A percentile compares a stretch with the other conserved stretches of the same genome.
Evolutionary conservation across 2,888 invertebrate genomes (phyloP).

Genomic region (Neoascia interrupta): DNA sequence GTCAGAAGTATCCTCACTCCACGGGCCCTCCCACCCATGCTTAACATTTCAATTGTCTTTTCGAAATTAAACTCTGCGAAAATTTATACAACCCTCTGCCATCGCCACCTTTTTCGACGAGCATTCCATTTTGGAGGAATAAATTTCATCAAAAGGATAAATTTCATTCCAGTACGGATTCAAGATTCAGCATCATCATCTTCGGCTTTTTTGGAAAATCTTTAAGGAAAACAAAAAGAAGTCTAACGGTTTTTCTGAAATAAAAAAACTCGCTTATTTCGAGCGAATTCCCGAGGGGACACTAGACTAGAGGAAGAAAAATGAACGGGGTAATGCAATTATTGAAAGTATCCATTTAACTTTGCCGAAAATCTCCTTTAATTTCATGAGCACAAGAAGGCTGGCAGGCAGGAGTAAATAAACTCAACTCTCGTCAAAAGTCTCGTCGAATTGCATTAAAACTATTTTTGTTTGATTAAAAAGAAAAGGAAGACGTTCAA

Average conservation of each 20-base stretch:
- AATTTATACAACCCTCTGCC: constrained; percentile 62
- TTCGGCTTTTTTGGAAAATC: constrained; percentile 53
- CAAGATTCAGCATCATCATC: constrained; percentile 39
- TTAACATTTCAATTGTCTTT: constrained; percentile 68
- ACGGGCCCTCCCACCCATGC: background rate
- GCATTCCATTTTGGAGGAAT: constrained; percentile 43
- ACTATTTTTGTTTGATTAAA: constrained; percentile 68
- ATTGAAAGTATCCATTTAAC: constrained; percentile 69
- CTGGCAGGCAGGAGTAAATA: constrained; percentile 33
- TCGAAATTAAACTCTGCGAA: constrained; percentile 64
- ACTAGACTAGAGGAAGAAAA: constrained; percentile 38
- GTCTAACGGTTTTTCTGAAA: constrained; percentile 40
- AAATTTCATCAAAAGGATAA: constrained; percentile 50
- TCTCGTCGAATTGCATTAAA: constrained; percentile 69
- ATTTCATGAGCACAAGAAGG: constrained; percentile 22
- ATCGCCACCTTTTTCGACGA: constrained; percentile 5
- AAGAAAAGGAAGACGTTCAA: background rate
- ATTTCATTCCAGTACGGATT: constrained; percentile 54
- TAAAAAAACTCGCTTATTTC: constrained; percentile 25
- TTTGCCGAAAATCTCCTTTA: constrained; percentile 65
- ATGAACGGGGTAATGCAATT: constrained; percentile 67
- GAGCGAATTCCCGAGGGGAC: constrained; percentile 59
- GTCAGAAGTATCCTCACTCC: constrained; percentile 23
- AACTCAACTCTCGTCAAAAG: constrained; percentile 64
- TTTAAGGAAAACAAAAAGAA: constrained; percentile 58